phyloP scores from a whole-genome alignment of 1,140 invertebrate species.

The Drosophila sturtevanti region DNA sequence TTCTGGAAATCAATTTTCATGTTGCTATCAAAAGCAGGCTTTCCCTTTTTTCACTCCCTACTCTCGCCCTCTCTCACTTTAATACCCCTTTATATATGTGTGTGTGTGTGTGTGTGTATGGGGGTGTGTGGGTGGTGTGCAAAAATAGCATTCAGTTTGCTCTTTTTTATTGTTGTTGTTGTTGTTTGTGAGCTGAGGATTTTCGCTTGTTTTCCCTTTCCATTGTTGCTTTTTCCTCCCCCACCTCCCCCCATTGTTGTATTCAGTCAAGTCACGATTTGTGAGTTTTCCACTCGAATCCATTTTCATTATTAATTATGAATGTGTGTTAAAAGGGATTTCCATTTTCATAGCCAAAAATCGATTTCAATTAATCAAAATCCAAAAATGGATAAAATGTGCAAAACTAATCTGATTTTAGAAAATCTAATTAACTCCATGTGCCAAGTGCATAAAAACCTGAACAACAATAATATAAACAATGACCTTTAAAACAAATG shows the following conservation, averaged over 20 bases:
- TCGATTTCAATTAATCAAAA: slow-evolving; percentile 20
- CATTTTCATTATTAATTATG: slow-evolving; percentile 66
- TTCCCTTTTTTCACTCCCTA: slow-evolving; percentile 28
- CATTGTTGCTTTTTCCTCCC: neutral
- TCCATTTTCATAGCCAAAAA: slow-evolving; percentile 7
- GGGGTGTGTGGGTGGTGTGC: slow-evolving; percentile 20
- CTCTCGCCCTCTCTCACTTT: neutral
- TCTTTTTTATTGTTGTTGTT: slow-evolving; percentile 52
- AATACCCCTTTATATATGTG: no score
- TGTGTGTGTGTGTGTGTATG: neutral
- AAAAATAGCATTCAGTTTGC: slow-evolving; percentile 63
- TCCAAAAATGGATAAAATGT: neutral
- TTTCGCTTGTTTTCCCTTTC: neutral
- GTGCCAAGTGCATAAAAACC: slow-evolving; percentile 8
- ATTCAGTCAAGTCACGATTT: slow-evolving; percentile 66
- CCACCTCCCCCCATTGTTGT: slow-evolving; percentile 1
- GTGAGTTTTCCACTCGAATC: slow-evolving; percentile 63
- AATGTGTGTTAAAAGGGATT: slow-evolving; percentile 19
- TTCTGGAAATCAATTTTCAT: slow-evolving; percentile 73
- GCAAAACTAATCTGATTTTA: slow-evolving; percentile 5
- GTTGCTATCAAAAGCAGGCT: slow-evolving; percentile 68
- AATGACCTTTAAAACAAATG: slow-evolving; percentile 48
- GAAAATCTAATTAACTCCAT: neutral
- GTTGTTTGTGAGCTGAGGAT: neutral
- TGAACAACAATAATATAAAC: slow-evolving; percentile 3